Conservation (phyloP, 2,888 invertebrate species). For the Pterobdella sp. region DNA sequence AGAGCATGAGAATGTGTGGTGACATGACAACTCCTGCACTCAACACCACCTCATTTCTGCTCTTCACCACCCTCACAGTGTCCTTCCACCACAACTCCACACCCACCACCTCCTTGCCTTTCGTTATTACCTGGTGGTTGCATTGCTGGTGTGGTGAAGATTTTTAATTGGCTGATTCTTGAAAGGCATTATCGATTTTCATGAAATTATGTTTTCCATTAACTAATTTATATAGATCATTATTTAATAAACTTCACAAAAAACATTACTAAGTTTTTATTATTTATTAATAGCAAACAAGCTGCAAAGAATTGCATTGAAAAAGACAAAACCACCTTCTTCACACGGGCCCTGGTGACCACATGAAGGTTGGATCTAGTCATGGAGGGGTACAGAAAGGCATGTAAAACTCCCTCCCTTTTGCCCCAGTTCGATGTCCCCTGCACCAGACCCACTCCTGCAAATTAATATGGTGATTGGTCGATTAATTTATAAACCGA, state of each 20-base stretch:
- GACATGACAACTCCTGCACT: conserved; percentile 50
- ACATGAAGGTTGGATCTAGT: conserved; percentile 43
- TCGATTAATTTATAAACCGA: no score
- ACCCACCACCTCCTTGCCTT: conserved; percentile 42
- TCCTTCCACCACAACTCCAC: conserved; percentile 44
- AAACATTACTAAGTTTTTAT: no score
- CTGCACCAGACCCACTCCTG: conserved; percentile 41
- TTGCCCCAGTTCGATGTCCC: conserved; percentile 44
- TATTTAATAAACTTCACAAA: no score
- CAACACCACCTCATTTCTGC: conserved; percentile 45
- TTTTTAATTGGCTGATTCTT: no score
- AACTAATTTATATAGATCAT: no score
- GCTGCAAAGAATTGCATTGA: no score
- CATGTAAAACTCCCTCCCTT: conserved; percentile 45
- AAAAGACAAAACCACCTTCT: no score
- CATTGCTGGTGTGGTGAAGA: no score
- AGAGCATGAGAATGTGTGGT: conserved; percentile 48
- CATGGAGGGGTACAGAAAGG: conserved; percentile 44
- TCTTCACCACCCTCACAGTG: conserved; percentile 41
- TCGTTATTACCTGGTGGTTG: conserved; percentile 41
- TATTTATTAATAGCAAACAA: no score
- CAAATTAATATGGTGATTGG: background rate
- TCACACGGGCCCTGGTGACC: conserved; percentile 41
- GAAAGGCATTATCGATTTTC: no score
- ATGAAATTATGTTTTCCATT: no score